Percentiles rank a stretch among this genome's conserved stretches.
These are phyloP conservation scores for Eledone cirrhosa DNA, from an alignment of 2,888 invertebrate species.

Conservation along the genomic window DNA sequence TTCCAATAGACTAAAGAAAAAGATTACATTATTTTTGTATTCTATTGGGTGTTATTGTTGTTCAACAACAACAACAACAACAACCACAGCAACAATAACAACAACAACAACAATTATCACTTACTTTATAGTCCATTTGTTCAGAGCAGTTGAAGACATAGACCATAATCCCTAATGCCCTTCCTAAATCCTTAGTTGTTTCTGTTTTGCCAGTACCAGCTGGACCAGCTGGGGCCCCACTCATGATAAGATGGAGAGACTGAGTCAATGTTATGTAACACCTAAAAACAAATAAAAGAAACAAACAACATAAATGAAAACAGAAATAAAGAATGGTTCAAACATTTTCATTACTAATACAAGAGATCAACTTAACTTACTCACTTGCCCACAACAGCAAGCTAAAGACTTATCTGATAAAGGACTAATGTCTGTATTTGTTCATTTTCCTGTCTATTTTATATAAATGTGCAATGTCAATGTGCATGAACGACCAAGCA, in stretches of 20 bases:
- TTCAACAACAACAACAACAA: neutral
- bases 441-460: no score
- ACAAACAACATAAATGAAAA: neutral
- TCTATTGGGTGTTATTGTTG: no score
- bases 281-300: conserved; percentile 63
- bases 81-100: neutral
- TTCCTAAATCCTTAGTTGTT: conserved; percentile 94
- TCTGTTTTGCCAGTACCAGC: conserved; percentile 94
- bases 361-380: no score
- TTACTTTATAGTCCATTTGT: conserved; percentile 95
- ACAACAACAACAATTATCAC: neutral
- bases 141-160: conserved; percentile 98
- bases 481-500: no score
- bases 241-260: conserved; percentile 94
- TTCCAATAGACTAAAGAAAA: conserved; percentile 83
- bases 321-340: no score
- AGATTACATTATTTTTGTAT: neutral
- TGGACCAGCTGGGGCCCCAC: conserved; percentile 95
- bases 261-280: conserved; percentile 95
- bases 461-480: no score
- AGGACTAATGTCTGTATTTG: no score
- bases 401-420: no score
- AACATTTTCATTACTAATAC: no score
- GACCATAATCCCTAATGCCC: conserved; percentile 95
- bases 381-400: no score